Conservation (phyloP, 2,113 vertebrate genomes). For the Dendrocopos noguchii region DNA sequence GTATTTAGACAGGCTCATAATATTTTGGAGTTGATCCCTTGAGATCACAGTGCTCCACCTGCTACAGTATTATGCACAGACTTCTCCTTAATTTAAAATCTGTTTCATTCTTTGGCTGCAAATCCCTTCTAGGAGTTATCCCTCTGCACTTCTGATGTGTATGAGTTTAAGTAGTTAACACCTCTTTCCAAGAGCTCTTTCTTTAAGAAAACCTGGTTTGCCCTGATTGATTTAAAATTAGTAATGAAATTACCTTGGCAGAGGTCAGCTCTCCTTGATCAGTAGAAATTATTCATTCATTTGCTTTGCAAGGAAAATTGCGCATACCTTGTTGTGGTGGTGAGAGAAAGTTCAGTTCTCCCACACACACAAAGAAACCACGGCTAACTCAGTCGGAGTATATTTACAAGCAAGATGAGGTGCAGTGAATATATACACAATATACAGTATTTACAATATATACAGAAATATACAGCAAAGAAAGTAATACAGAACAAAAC, state of each 20-base stretch:
- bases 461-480: too few species aligned
- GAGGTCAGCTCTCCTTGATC: neutral
- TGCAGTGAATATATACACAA: too few species aligned
- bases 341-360: too few species aligned
- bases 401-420: too few species aligned
- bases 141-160: neutral
- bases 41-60: neutral
- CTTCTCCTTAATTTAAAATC: neutral
- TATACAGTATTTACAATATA: too few species aligned
- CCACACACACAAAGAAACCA: too few species aligned
- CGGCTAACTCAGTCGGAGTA: too few species aligned
- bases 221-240: neutral
- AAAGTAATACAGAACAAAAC: too few species aligned
- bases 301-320: neutral
- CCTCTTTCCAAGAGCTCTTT: neutral
- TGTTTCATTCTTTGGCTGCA: neutral
- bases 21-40: neutral
- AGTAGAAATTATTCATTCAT: neutral
- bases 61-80: neutral
- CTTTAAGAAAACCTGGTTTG: neutral
- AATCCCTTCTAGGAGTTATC: neutral
- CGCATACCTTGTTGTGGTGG: neutral
- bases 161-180: neutral
- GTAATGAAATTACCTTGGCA: neutral
- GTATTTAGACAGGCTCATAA: neutral